A percentile compares a stretch with the other conserved stretches of the same genome.
Conservation (phyloP, 2,797 vertebrate genomes). For the Helarctos malayanus region DNA sequence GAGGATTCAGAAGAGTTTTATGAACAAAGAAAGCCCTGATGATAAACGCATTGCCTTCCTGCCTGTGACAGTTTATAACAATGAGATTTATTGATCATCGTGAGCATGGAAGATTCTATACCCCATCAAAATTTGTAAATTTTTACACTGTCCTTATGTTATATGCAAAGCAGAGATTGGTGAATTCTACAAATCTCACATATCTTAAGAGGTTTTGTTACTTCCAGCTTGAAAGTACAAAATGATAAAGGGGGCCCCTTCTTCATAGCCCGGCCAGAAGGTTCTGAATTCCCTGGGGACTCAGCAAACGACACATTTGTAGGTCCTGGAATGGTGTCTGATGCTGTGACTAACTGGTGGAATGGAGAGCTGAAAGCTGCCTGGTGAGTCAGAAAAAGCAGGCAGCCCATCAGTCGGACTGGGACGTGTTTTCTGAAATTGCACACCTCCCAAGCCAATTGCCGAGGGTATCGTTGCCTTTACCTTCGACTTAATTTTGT, state of each 20-base stretch:
- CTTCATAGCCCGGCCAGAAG: background rate
- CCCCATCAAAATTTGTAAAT: background rate
- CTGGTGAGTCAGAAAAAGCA: conserved; percentile 49
- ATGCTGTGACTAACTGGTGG: conserved; percentile 57
- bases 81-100: background rate
- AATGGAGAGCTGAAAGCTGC: background rate
- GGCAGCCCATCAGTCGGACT: background rate
- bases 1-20: conserved; percentile 36
- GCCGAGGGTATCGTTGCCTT: background rate
- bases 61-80: background rate
- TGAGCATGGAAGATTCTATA: background rate
- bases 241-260: background rate
- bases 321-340: conserved; percentile 47
- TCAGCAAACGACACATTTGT: background rate
- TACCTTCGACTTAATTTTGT: background rate
- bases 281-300: conserved; percentile 30
- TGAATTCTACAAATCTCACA: background rate
- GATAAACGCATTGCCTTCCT: conserved; percentile 20
- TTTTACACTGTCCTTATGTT: background rate
- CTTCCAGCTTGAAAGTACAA: background rate
- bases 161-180: background rate
- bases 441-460: background rate
- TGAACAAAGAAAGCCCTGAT: background rate
- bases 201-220: background rate
- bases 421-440: background rate